Evolutionary conservation across 2,888 invertebrate species (phyloP).

Genomic region (Xestia ashworthii): DNA sequence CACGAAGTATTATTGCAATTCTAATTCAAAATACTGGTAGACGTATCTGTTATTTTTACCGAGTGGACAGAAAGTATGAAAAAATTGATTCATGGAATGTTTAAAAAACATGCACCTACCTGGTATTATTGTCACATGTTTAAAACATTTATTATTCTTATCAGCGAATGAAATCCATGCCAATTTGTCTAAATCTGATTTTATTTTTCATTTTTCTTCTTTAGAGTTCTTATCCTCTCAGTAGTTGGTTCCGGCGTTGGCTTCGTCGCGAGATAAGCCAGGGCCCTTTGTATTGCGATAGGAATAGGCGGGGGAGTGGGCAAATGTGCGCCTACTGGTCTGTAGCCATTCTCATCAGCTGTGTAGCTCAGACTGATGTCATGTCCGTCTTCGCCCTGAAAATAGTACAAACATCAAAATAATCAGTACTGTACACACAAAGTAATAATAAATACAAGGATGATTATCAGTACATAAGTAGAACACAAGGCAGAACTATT

Average conservation of each 20-base stretch:
- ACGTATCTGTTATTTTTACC: background rate
- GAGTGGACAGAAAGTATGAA: background rate
- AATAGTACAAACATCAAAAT: constrained; percentile 44
- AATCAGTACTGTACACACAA: no score
- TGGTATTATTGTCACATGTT: background rate
- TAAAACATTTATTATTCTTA: background rate
- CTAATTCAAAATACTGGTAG: background rate
- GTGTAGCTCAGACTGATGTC: constrained; percentile 88
- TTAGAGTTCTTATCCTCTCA: constrained; percentile 58
- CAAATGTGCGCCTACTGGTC: constrained; percentile 87
- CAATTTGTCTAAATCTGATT: background rate
- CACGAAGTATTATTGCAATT: background rate
- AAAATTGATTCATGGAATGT: background rate
- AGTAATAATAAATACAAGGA: background rate
- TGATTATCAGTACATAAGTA: background rate
- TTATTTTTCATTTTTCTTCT: background rate
- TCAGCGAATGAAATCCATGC: background rate
- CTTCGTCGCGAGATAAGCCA: constrained; percentile 88
- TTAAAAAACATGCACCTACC: background rate
- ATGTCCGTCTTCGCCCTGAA: constrained; percentile 87
- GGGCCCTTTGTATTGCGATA: constrained; percentile 88
- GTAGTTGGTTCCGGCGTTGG: constrained; percentile 80
- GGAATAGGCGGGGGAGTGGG: constrained; percentile 89
- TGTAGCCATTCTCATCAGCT: constrained; percentile 89
- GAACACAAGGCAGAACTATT: background rate